phyloP scores from a whole-genome alignment of 2,888 invertebrate genomes.

The Plagiodera versicolora region DNA sequence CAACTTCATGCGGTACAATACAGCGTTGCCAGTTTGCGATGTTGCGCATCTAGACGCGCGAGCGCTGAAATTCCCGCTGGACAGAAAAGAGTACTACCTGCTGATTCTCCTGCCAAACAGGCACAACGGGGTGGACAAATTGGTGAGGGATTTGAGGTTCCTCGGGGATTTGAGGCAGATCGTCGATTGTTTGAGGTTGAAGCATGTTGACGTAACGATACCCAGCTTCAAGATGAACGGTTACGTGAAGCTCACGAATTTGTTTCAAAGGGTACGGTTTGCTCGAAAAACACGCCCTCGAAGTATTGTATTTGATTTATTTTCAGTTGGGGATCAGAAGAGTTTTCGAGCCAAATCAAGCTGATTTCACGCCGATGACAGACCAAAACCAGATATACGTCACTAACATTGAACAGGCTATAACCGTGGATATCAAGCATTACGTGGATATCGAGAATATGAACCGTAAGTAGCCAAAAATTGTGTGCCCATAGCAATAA shows the following conservation, averaged over 20 bases:
- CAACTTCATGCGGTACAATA: constrained; percentile 74
- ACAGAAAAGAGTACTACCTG: constrained; percentile 78
- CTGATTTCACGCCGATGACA: constrained; percentile 80
- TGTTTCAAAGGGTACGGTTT: constrained; percentile 72
- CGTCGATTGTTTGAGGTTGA: constrained; percentile 67
- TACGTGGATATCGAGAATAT: constrained; percentile 61
- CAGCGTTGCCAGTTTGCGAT: constrained; percentile 75
- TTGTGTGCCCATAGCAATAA: too few species aligned
- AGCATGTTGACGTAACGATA: constrained; percentile 74
- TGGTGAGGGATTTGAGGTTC: constrained; percentile 66
- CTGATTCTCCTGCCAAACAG: constrained; percentile 72
- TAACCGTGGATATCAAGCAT: constrained; percentile 80
- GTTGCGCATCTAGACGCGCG: constrained; percentile 71
- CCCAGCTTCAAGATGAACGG: constrained; percentile 81
- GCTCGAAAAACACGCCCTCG: too few species aligned
- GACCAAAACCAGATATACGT: constrained; percentile 74
- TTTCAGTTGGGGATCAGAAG: constrained; percentile 73
- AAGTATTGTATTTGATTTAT: constrained; percentile 6
- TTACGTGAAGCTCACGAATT: constrained; percentile 77
- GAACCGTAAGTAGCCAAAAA: constrained; percentile 33
- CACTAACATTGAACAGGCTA: constrained; percentile 81
- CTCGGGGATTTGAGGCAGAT: constrained; percentile 67
- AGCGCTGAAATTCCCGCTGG: constrained; percentile 76
- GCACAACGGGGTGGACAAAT: constrained; percentile 61
- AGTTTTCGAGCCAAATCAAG: constrained; percentile 78